Evolutionary conservation across 2,888 invertebrate species (phyloP).

Genomic region (Diaperis boleti): DNA sequence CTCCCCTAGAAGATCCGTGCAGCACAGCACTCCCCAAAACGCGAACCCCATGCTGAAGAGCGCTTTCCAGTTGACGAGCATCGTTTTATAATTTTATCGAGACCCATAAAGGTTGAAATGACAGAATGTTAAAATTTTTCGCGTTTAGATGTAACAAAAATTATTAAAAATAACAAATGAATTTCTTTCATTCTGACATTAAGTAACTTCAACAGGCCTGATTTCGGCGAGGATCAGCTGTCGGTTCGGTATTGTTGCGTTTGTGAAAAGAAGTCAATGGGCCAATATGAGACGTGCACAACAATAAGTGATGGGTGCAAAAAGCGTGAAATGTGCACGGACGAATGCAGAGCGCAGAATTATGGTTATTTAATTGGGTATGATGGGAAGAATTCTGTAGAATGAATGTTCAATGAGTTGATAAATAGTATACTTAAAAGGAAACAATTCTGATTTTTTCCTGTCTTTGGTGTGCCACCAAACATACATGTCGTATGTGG

Average conservation of each 20-base stretch:
- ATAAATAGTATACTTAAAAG: too few species aligned
- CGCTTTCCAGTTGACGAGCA: slow-evolving; percentile 36
- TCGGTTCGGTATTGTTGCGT: slow-evolving; percentile 8
- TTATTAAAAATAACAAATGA: slow-evolving; percentile 15
- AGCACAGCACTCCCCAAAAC: slow-evolving; percentile 31
- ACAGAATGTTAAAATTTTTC: slow-evolving; percentile 6
- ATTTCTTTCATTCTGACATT: slow-evolving; percentile 19
- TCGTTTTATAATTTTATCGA: slow-evolving; percentile 16
- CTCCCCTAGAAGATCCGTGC: slow-evolving; percentile 32
- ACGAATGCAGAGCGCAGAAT: slow-evolving; percentile 7
- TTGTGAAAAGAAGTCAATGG: slow-evolving; percentile 38
- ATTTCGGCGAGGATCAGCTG: slow-evolving; percentile 24
- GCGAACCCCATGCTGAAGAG: slow-evolving; percentile 28
- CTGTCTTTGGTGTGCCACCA: too few species aligned
- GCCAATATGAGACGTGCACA: slow-evolving; percentile 31
- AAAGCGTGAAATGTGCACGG: slow-evolving; percentile 33
- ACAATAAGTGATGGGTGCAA: slow-evolving; percentile 33
- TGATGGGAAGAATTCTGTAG: too few species aligned
- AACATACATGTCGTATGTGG: too few species aligned
- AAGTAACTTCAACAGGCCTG: slow-evolving; percentile 24
- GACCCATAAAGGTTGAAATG: slow-evolving; percentile 11
- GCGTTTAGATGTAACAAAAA: slow-evolving; percentile 24
- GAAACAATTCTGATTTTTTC: too few species aligned
- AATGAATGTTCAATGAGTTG: too few species aligned
- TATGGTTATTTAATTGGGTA: not conserved